Conservation (phyloP, 35 echinoderm and acorn worm species). For the Chiridota heheva region DNA sequence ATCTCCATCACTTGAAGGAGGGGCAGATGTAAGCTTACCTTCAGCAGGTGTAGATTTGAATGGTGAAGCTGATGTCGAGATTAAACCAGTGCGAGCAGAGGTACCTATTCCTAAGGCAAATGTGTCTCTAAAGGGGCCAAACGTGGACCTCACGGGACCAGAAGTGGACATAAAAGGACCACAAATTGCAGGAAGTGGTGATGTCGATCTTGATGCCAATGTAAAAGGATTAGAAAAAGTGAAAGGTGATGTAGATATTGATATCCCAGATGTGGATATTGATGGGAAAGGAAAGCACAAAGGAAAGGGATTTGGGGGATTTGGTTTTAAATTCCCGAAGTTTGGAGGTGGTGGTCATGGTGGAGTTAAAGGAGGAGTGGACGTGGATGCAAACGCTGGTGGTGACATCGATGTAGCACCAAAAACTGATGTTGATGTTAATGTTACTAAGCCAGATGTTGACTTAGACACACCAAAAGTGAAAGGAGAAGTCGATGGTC, state of each 20-base stretch:
- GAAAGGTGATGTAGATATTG: constrained; percentile 16
- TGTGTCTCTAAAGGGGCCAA: not conserved
- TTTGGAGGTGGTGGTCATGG: constrained; percentile 46
- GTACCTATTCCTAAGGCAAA: constrained; percentile 24
- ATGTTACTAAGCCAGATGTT: constrained; percentile 15
- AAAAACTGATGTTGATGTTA: constrained; percentile 26
- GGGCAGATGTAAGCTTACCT: constrained; percentile 18
- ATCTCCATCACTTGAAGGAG: constrained; percentile 27
- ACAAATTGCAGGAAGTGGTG: not conserved
- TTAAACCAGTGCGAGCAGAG: constrained; percentile 8
- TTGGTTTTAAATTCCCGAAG: constrained; percentile 14
- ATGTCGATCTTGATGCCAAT: constrained; percentile 7
- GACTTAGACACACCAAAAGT: constrained; percentile 31
- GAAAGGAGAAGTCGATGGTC: constrained; percentile 43
- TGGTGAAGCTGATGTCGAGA: constrained; percentile 38
- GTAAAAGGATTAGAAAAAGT: constrained; percentile 25
- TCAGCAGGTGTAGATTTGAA: constrained; percentile 24
- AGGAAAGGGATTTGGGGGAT: constrained; percentile 23
- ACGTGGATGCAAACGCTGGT: constrained; percentile 28
- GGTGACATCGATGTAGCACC: constrained; percentile 13
- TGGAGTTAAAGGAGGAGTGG: constrained; percentile 39
- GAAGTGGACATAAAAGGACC: not conserved
- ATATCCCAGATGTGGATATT: constrained; percentile 14
- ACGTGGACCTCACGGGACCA: not conserved
- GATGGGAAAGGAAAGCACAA: constrained; percentile 37